These are phyloP conservation scores for Characodon lateralis DNA, from an alignment of 2,797 vertebrate genomes.

Conservation along the genomic window DNA sequence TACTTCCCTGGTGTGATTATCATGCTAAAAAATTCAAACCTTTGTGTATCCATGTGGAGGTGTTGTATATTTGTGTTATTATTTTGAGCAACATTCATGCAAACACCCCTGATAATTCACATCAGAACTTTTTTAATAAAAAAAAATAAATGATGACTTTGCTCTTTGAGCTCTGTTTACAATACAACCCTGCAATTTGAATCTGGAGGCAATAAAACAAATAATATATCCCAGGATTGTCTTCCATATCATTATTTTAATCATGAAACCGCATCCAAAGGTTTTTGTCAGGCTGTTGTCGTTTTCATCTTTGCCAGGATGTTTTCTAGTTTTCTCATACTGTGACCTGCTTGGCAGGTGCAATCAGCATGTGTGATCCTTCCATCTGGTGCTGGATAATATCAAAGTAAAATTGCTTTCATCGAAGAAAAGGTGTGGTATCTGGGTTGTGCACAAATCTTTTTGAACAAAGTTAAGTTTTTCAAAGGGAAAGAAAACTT, in stretches of 20 bases:
- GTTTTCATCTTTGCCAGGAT: slow-evolving; percentile 33
- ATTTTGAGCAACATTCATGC: slow-evolving; percentile 10
- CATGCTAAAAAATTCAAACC: background rate
- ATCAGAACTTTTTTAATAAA: slow-evolving; percentile 9
- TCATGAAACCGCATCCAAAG: slow-evolving; percentile 11
- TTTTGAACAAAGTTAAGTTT: slow-evolving; percentile 54
- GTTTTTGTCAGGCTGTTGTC: slow-evolving; percentile 40
- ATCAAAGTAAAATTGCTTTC: slow-evolving; percentile 56
- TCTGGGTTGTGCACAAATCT: slow-evolving; percentile 19
- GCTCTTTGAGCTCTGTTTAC: slow-evolving; percentile 10
- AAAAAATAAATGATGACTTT: slow-evolving; percentile 2
- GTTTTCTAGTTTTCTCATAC: slow-evolving; percentile 42
- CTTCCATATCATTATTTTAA: slow-evolving; percentile 11
- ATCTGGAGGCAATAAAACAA: slow-evolving; percentile 10
- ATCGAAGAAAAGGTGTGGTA: slow-evolving; percentile 39
- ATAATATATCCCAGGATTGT: background rate
- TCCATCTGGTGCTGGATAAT: slow-evolving; percentile 61
- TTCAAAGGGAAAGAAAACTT: background rate
- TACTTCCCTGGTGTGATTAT: background rate
- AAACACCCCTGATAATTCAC: slow-evolving; percentile 9
- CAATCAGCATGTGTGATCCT: slow-evolving; percentile 64
- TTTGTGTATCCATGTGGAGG: background rate
- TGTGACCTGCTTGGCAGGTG: slow-evolving; percentile 65
- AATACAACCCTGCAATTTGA: background rate
- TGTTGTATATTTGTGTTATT: background rate